These are phyloP conservation scores for Lepisosteus osseus DNA, from an alignment of 2,113 vertebrate genomes.

Conservation along the genomic window DNA sequence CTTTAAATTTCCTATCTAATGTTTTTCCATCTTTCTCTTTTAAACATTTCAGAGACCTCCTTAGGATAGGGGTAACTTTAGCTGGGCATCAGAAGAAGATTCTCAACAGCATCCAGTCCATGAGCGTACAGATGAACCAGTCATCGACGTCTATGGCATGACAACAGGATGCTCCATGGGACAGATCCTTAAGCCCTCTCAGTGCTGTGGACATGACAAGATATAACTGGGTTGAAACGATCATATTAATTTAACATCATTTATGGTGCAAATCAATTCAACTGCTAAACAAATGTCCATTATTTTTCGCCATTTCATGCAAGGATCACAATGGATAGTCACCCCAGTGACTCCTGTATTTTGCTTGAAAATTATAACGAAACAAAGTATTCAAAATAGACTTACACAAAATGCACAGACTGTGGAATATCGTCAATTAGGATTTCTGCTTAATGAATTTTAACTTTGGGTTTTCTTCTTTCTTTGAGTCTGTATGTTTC, in stretches of 20 bases:
- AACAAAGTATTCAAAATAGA: not conserved
- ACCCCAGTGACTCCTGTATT: not conserved
- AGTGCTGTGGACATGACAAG: slow-evolving; percentile 61
- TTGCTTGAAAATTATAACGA: not conserved
- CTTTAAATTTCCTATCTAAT: too few species aligned
- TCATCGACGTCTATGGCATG: slow-evolving; percentile 89
- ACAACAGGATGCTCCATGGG: slow-evolving; percentile 71
- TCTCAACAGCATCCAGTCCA: slow-evolving; percentile 91
- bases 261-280: not conserved
- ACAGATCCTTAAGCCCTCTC: slow-evolving; percentile 57
- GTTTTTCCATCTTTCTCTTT: slow-evolving; percentile 24
- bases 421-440: slow-evolving; percentile 1
- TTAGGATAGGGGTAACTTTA: slow-evolving; percentile 97
- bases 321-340: not conserved
- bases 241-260: slow-evolving; percentile 61
- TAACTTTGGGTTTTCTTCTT: not conserved
- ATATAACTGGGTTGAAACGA: slow-evolving; percentile 71
- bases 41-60: slow-evolving; percentile 76
- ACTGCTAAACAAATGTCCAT: not conserved
- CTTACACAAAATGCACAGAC: not conserved
- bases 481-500: not conserved
- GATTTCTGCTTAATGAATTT: not conserved
- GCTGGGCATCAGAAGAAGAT: slow-evolving; percentile 99
- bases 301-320: not conserved
- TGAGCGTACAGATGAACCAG: slow-evolving; percentile 94